These are phyloP conservation scores for Rhinolophus ferrumequinum DNA, from an alignment of 2,113 vertebrate genomes.

Conservation along the genomic window DNA sequence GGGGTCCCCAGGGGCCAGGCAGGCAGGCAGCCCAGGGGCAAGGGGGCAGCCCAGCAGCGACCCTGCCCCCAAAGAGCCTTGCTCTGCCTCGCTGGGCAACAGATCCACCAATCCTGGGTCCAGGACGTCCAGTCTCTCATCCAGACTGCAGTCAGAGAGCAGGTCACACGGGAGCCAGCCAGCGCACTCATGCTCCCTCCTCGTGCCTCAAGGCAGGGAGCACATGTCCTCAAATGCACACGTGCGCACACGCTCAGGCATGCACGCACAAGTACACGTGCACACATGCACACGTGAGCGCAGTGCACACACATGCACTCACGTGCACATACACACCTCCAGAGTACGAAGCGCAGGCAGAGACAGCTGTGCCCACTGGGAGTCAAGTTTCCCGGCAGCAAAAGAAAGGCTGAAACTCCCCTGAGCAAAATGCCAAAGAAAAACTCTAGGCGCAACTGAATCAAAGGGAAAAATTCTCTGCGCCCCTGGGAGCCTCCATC, in stretches of 20 bases:
- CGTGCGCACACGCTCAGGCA: too few relatives aligned
- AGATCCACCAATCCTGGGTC: not conserved
- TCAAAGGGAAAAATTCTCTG: not conserved
- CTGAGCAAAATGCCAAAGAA: not conserved
- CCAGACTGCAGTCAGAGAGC: not conserved
- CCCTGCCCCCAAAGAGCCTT: not conserved
- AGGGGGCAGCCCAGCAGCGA: not conserved
- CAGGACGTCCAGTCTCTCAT: accelerated
- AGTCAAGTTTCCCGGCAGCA: not conserved
- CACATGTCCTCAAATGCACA: not conserved
- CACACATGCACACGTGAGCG: not conserved
- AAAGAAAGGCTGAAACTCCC: not conserved
- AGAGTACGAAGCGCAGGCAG: not conserved
- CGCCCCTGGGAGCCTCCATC: not conserved
- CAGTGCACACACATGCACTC: not conserved
- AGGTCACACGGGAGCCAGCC: accelerated
- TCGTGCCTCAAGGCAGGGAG: not conserved
- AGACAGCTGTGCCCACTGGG: not conserved
- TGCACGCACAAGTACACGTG: too few relatives aligned
- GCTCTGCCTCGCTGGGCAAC: too few relatives aligned
- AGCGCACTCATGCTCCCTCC: not conserved
- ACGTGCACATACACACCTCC: not conserved
- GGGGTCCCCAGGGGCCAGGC: not conserved
- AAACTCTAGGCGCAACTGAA: not conserved
- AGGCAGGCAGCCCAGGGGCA: not conserved